Base-by-base conservation (phyloP, 2,113 vertebrate species). In the Oryzias melastigma region DNA sequence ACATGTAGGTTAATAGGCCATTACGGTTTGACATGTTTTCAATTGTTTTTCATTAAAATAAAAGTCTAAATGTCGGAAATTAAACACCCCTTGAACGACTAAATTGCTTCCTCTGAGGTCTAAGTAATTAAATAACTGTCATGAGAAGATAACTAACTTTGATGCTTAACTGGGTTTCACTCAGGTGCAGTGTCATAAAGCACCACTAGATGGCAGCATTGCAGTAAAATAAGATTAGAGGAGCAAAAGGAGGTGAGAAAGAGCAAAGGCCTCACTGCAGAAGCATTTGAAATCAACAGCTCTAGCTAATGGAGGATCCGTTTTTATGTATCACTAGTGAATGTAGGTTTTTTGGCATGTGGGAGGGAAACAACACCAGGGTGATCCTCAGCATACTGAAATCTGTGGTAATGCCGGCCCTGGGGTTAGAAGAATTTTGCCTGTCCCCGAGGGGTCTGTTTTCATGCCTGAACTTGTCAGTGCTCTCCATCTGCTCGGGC, bases 401-500 rank as follows among this genome's bases (percentile, higher is more conserved):
- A 75, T 57, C 63, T 66, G 67, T 64, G 68, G 71, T 78, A 78
- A 85, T 84, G 43, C 60, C 60, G 53, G 73, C 83, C 53, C 8
- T 52, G 47, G 69, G 78, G 62, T 62, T 68, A 52, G 52, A 77
- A 62, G 72, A 66, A 68, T 43, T 69, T 62, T 62, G 20, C 52
- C 52, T 58, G 57, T 77, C 67, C 62, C 74, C 79, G 64, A 58
- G 56, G 65, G 62, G 60, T 51, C 27, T 17, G 51, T 60, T 29
- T 80, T 80, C 69, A 73, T 60, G 58, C 68, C 53, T 53, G 19
- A 52, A 81, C 77, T 80, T 73, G 81, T 77, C 81, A 78, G 73
- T 55, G 53, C 52, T 57, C 62, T 87, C 86, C 85, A 87, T 91
- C 85, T 90, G 87, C 75, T 86, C 68, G 74, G 65, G 29, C 79